Evolutionary conservation across 2,797 vertebrate genomes (phyloP).

Genomic region (Channa striata): DNA sequence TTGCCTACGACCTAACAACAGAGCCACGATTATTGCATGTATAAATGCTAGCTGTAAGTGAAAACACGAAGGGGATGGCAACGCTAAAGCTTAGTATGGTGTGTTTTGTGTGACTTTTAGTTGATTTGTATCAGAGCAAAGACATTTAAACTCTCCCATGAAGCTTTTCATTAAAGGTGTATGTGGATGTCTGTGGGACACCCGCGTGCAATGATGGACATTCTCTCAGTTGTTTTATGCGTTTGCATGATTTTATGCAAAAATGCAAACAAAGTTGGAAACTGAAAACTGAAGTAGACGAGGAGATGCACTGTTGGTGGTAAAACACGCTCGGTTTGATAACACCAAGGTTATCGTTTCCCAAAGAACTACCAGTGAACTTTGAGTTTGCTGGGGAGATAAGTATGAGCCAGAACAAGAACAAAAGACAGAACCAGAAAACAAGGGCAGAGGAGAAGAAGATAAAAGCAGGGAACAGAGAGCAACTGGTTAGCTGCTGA

Average conservation of each 20-base stretch:
- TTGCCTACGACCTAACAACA: conserved; percentile 71
- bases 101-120: conserved; percentile 69
- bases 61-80: conserved; percentile 68
- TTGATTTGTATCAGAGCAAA: conserved; percentile 56
- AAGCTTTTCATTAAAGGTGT: conserved; percentile 49
- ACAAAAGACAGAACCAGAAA: conserved; percentile 30
- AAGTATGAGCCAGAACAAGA: conserved; percentile 62
- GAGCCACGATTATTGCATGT: conserved; percentile 69
- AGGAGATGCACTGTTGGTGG: conserved; percentile 31
- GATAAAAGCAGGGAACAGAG: conserved; percentile 48
- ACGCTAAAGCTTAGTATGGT: conserved; percentile 62
- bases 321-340: conserved; percentile 53
- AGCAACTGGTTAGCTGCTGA: conserved; percentile 50
- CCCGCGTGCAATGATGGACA: conserved; percentile 29
- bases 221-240: conserved; percentile 3
- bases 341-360: conserved; percentile 35
- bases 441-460: conserved; percentile 46
- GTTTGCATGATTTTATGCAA: conserved; percentile 21
- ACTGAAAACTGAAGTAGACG: background rate
- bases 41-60: conserved; percentile 70
- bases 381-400: conserved; percentile 35
- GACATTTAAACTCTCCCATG: conserved; percentile 56
- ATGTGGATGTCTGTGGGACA: conserved; percentile 13
- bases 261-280: conserved; percentile 1
- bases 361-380: conserved; percentile 45